Percentiles rank a stretch among this genome's conserved stretches.
Evolutionary conservation across 1,140 invertebrate genomes (phyloP).

Genomic region (Caenorhabditis briggsae): DNA sequence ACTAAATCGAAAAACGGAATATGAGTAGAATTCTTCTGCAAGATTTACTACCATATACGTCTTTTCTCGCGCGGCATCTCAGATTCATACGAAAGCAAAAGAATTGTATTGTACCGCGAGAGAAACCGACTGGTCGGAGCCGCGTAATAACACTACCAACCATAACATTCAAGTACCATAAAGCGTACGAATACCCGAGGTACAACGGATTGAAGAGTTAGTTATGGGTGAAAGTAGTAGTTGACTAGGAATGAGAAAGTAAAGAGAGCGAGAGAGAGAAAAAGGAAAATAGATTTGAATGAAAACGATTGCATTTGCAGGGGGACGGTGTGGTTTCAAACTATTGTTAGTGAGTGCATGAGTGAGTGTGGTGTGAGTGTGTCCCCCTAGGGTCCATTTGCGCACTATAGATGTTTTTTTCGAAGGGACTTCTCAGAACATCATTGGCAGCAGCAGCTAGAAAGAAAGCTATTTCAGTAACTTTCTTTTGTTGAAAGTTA

Average conservation of each 20-base stretch:
- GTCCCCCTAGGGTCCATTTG: conserved; percentile 10
- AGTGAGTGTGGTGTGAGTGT: neutral
- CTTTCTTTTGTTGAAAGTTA: too few species aligned
- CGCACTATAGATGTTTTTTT: conserved; percentile 27
- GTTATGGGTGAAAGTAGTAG: neutral
- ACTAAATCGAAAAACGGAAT: conserved; percentile 33
- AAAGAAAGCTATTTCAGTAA: too few species aligned
- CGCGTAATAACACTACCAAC: conserved; percentile 48
- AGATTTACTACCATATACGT: conserved; percentile 48
- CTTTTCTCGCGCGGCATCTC: conserved; percentile 16
- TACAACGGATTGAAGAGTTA: conserved; percentile 15
- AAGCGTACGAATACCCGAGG: conserved; percentile 14
- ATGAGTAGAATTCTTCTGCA: conserved; percentile 36
- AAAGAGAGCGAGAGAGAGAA: neutral
- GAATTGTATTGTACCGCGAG: conserved; percentile 37
- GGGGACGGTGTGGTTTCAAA: conserved; percentile 27
- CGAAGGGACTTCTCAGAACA: neutral
- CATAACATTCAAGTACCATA: conserved; percentile 55
- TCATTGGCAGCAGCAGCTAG: too few species aligned
- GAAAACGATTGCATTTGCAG: neutral
- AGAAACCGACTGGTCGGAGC: conserved; percentile 19
- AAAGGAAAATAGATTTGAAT: neutral
- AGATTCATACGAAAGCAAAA: conserved; percentile 1
- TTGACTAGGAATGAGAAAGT: neutral
- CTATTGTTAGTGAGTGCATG: conserved; percentile 37